Evolutionary conservation across 1,140 invertebrate genomes (phyloP).

Genomic region (Nebria ingens): DNA sequence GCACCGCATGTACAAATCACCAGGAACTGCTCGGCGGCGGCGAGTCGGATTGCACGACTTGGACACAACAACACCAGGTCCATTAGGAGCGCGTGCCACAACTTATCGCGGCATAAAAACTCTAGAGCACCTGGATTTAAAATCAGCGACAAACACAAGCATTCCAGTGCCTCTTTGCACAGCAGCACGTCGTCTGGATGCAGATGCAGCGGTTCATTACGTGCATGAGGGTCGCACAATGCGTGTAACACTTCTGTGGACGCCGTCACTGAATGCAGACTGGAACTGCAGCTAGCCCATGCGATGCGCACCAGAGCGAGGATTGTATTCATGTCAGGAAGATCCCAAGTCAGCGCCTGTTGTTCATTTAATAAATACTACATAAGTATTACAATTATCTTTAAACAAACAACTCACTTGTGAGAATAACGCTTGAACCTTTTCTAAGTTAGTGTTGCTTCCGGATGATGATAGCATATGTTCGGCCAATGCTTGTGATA

Average conservation of each 20-base stretch:
- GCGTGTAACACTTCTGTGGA: conserved; percentile 55
- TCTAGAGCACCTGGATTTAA: conserved; percentile 75
- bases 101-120: conserved; percentile 55
- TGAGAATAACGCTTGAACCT: conserved; percentile 28
- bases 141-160: conserved; percentile 79
- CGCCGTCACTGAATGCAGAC: conserved; percentile 53
- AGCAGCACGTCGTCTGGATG: conserved; percentile 51
- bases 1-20: conserved; percentile 59
- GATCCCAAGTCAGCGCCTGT: conserved; percentile 50
- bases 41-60: conserved; percentile 56
- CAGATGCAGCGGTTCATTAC: conserved; percentile 36
- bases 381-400: no score
- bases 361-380: no score
- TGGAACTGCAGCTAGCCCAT: conserved; percentile 66
- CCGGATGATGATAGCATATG: conserved; percentile 27
- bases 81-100: conserved; percentile 80
- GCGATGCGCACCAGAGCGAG: conserved; percentile 62
- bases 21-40: conserved; percentile 73
- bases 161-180: conserved; percentile 86
- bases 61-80: conserved; percentile 77
- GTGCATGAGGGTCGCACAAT: conserved; percentile 38
- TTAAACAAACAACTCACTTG: no score
- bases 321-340: conserved; percentile 56
- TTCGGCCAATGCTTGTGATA: conserved; percentile 62
- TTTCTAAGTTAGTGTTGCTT: conserved; percentile 17